Conservation (phyloP, 2,797 vertebrate genomes). For the Artibeus lituratus region DNA sequence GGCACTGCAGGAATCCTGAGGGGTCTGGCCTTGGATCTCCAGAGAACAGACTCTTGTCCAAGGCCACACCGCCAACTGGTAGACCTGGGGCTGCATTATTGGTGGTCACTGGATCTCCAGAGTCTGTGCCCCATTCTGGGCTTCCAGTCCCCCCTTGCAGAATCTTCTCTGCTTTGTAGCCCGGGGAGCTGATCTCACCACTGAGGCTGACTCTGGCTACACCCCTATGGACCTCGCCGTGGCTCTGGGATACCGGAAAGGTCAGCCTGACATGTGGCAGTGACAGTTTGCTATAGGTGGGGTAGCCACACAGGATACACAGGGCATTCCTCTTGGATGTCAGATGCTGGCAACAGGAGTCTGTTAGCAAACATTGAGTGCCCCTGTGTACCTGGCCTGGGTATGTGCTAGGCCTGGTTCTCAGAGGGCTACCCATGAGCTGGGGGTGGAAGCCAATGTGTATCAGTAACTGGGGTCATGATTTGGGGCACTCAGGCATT, state of each 20-base stretch:
- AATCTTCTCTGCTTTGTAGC: conserved; percentile 79
- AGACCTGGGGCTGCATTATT: neutral
- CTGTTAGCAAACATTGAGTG: neutral
- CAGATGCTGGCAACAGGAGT: neutral
- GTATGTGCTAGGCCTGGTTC: neutral
- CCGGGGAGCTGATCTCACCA: conserved; percentile 93
- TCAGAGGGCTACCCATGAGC: rapidly evolving
- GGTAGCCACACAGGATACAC: neutral
- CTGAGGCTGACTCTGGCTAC: conserved; percentile 96
- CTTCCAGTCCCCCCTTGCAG: neutral
- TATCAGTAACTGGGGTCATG: neutral
- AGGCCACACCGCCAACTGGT: neutral
- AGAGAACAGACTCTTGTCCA: neutral
- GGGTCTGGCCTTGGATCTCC: neutral
- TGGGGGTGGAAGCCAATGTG: neutral
- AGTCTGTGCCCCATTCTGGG: neutral
- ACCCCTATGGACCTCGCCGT: conserved; percentile 96
- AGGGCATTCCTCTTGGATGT: neutral
- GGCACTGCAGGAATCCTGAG: neutral
- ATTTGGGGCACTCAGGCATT: neutral
- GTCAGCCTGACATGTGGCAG: conserved; percentile 66
- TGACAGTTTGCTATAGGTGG: too few species aligned
- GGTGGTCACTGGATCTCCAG: neutral
- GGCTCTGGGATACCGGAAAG: conserved; percentile 93
- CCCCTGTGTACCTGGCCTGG: neutral